phyloP scores from a whole-genome alignment of 2,888 invertebrate genomes.

The Apotomis turbidana region DNA sequence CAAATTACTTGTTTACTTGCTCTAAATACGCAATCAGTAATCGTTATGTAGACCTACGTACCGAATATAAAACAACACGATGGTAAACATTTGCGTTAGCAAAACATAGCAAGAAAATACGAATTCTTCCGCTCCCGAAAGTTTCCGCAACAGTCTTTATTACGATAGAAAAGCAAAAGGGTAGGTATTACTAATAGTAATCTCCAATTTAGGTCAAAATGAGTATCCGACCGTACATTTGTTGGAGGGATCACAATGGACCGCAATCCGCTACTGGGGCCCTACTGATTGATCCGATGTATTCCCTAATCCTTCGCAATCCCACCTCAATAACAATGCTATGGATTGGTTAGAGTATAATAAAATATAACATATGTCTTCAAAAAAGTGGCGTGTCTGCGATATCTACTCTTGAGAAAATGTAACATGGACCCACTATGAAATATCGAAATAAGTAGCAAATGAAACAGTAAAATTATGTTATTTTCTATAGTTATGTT shows the following conservation, averaged over 20 bases:
- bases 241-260: conserved; percentile 46
- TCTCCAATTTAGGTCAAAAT: conserved; percentile 38
- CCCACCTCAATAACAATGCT: conserved; percentile 32
- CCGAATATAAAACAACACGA: no score
- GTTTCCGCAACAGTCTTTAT: conserved; percentile 25
- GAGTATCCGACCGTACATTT: conserved; percentile 44
- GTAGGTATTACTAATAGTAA: conserved; percentile 42
- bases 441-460: no score
- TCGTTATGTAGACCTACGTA: no score
- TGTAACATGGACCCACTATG: no score
- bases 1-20: no score
- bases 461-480: no score
- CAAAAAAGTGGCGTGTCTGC: not conserved
- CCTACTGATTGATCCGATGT: conserved; percentile 53
- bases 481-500: no score
- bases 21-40: no score
- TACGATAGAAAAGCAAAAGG: conserved; percentile 35
- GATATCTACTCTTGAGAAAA: not conserved
- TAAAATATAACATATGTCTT: conserved; percentile 7
- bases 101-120: conserved; percentile 3
- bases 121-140: not conserved
- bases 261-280: conserved; percentile 51
- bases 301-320: conserved; percentile 48
- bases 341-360: conserved; percentile 10
- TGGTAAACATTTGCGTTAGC: not conserved